Percentiles rank a stretch among this genome's conserved stretches.
Evolutionary conservation across 2,113 vertebrate genomes (phyloP).

Genomic region (Campylomormyrus tamandua): DNA sequence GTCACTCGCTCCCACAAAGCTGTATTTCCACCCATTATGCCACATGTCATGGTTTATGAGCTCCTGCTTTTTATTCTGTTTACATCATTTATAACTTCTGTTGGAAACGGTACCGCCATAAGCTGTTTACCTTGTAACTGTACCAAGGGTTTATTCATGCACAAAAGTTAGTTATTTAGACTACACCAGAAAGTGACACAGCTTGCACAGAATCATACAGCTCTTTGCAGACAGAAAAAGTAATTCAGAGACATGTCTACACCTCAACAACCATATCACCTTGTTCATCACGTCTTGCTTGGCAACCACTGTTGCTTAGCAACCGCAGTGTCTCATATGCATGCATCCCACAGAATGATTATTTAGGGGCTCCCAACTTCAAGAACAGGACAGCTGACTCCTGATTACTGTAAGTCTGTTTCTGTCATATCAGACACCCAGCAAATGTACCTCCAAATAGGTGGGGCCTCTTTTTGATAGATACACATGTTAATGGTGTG

Average conservation of each 20-base stretch:
- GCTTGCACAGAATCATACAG: neutral
- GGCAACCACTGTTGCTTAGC: slow-evolving; percentile 65
- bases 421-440: neutral
- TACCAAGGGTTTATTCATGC: neutral
- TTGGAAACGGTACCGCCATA: neutral
- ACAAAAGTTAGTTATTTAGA: neutral
- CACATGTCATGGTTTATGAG: neutral
- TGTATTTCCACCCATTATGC: neutral
- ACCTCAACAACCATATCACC: slow-evolving; percentile 13
- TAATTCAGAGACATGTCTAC: neutral
- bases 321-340: slow-evolving; percentile 47
- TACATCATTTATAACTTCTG: neutral
- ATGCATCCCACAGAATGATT: slow-evolving; percentile 36
- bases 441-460: neutral
- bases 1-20: neutral
- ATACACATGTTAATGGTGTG: neutral
- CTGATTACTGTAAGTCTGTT: neutral
- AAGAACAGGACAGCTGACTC: neutral
- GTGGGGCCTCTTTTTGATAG: neutral
- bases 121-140: neutral
- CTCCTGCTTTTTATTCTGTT: neutral
- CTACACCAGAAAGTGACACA: neutral
- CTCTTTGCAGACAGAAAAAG: slow-evolving; percentile 36
- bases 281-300: slow-evolving; percentile 42
- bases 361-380: slow-evolving; percentile 15